A percentile compares a stretch with the other conserved stretches of the same genome.
These are phyloP conservation scores for Agapostemon virescens DNA, from an alignment of 2,888 invertebrate genomes.

Conservation along the genomic window DNA sequence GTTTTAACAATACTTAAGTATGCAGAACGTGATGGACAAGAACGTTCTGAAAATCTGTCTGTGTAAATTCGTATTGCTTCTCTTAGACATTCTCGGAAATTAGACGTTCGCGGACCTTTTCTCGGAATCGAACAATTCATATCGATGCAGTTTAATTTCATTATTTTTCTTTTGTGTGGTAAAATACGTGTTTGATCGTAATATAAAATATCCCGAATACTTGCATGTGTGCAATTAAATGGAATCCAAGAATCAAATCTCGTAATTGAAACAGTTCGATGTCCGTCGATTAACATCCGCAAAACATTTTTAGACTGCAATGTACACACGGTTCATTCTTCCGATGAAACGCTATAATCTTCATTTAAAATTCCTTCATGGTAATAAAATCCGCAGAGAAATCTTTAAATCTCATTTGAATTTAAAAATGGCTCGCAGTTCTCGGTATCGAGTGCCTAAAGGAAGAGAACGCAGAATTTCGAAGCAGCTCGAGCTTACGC, in stretches of 20 bases:
- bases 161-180: neutral
- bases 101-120: too few species aligned
- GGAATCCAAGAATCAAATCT: neutral
- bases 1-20: too few species aligned
- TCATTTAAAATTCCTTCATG: neutral
- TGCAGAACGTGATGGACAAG: too few species aligned
- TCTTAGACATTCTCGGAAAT: too few species aligned
- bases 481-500: neutral
- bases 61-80: too few species aligned
- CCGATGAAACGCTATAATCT: neutral
- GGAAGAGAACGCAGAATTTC: neutral
- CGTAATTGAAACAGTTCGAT: neutral
- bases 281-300: neutral
- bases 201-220: neutral
- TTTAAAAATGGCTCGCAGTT: neutral
- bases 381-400: too few species aligned
- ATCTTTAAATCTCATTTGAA: too few species aligned
- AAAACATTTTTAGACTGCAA: neutral
- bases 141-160: neutral
- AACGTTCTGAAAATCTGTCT: too few species aligned
- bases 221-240: neutral
- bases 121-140: too few species aligned
- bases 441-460: neutral
- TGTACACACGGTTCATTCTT: neutral
- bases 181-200: neutral